These are phyloP conservation scores for Sphenopsis melanotis DNA, from an alignment of 2,797 vertebrate species.

Conservation along the genomic window DNA sequence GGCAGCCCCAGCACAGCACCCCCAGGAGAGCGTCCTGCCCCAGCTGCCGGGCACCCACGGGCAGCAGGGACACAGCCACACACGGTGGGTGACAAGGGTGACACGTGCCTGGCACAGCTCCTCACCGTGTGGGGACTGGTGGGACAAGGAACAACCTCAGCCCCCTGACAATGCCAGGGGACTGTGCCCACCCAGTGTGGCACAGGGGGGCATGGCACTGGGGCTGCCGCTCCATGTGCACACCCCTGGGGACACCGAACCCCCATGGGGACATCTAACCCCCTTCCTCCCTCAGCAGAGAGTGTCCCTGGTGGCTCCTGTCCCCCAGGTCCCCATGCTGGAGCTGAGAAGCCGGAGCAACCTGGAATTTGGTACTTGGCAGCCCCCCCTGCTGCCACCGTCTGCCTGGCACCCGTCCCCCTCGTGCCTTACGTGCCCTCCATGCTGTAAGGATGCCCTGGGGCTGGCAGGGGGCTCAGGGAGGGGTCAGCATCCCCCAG, in stretches of 20 bases:
- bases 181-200: not conserved
- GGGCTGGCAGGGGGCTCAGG: accelerated
- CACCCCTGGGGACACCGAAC: not conserved
- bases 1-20: not conserved
- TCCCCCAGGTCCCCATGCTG: not conserved
- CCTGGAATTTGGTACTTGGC: conserved; percentile 58
- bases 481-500: accelerated
- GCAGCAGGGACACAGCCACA: not conserved
- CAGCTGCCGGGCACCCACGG: not conserved
- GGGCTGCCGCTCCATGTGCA: accelerated
- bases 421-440: conserved; percentile 63
- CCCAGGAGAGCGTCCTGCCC: not conserved
- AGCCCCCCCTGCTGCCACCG: not conserved
- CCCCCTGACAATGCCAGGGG: accelerated
- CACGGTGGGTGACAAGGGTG: not conserved
- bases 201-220: not conserved
- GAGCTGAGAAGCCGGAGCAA: not conserved
- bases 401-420: conserved; percentile 70
- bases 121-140: accelerated
- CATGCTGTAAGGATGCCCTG: conserved; percentile 75
- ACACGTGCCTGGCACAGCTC: not conserved
- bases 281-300: not conserved
- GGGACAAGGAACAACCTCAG: not conserved
- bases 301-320: not conserved
- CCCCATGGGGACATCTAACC: not conserved